Conservation (phyloP, 2,797 vertebrate genomes). For the Crossoptilon crossoptilon region DNA sequence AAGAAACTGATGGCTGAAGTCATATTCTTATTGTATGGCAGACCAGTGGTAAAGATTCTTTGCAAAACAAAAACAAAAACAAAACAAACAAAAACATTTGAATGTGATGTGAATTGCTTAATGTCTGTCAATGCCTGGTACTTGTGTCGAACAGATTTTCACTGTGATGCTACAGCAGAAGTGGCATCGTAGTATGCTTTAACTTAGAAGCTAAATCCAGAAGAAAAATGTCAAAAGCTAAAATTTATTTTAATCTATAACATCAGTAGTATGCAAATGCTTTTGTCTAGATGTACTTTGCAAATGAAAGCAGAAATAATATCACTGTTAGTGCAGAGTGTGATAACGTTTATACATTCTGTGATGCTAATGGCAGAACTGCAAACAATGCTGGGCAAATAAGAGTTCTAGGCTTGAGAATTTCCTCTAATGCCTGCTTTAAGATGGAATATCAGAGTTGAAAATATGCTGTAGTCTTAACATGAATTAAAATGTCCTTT, state of each 20-base stretch:
- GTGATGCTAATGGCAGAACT: neutral
- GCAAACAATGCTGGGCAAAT: neutral
- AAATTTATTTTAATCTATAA: neutral
- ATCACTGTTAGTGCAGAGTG: neutral
- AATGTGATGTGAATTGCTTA: neutral
- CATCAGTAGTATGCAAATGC: neutral
- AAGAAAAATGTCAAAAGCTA: neutral
- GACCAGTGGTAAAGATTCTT: neutral
- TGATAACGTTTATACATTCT: neutral
- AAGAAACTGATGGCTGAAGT: neutral
- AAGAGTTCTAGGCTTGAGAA: neutral
- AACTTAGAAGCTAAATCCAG: neutral
- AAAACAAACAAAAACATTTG: neutral
- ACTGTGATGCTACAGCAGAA: neutral
- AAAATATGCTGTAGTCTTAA: neutral
- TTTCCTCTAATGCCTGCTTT: neutral
- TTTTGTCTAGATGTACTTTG: neutral
- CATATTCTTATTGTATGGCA: neutral
- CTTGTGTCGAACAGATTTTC: neutral
- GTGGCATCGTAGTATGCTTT: neutral
- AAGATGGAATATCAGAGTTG: neutral
- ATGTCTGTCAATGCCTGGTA: neutral
- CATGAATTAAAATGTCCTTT: neutral
- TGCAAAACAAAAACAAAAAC: neutral
- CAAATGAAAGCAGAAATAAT: neutral